Base-by-base conservation (phyloP, 2,113 vertebrate genomes). In the Takifugu flavidus region DNA sequence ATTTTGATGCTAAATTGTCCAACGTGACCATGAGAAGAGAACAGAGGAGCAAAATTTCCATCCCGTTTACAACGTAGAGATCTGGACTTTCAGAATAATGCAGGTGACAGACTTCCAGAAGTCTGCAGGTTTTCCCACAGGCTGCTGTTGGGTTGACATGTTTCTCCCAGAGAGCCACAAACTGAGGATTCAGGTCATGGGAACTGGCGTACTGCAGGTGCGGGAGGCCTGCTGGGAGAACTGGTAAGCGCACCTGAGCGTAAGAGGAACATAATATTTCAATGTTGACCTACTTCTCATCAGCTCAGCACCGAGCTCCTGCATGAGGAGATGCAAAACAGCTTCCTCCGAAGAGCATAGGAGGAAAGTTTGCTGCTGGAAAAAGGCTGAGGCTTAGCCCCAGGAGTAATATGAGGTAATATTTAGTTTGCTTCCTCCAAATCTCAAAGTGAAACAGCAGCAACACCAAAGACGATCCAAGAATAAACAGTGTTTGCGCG, bases 211-310 rank as follows among this genome's bases (percentile, higher is more conserved):
- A 7, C 75, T 25, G 51, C 66, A 76, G 70, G 70, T 75, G 79
- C 53, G 44, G 2, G 42, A 60, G 55, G 74, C 25, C 70, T 46
- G 34, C 51, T 56, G 79, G 82, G 83, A 85, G 63, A 8, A 53
- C 44, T 26, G 43, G 39, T 58, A 15, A 52, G 62, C 44, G 53
- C 46, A 66, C 34, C 56, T 59, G 62, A 47, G 45, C 65, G 27
- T 64, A 43, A 44, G 49, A 56, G 59, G 68, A 73, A 65, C 53
- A 43, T 25, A 13, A 44, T 65, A 56, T 67, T 74, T 59, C 56
- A 69, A 62, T 59, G 46, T 13, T 78, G 78, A 80, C 80, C 79
- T 77, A 86, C 65, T 85, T 86, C 58, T 47, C 4, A 58, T 74
- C 12, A 13, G 25, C 26, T 61, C 50, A 34, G 59, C 29, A 14